Percentiles rank a stretch among this genome's conserved stretches.
Conservation (phyloP, 1,140 invertebrate species). For the Hyles euphorbiae region DNA sequence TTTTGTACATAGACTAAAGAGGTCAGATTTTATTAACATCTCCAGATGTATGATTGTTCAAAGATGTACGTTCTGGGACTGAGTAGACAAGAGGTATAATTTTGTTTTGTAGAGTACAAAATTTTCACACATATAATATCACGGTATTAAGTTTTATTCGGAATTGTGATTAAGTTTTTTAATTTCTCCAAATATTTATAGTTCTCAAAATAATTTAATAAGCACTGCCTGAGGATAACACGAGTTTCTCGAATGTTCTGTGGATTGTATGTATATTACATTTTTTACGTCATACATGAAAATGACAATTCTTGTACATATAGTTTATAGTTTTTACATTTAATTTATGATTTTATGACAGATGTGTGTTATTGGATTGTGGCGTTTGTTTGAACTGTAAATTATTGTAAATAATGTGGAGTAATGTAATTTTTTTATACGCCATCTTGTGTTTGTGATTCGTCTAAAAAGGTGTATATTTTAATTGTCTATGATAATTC, state of each 20-base stretch:
- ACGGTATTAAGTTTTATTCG: too few relatives aligned
- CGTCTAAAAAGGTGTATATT: conserved; percentile 48
- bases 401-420: conserved; percentile 64
- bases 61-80: too few relatives aligned
- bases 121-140: too few relatives aligned
- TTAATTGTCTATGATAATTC: conserved; percentile 41
- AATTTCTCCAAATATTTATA: too few relatives aligned
- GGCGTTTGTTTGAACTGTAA: conserved; percentile 33
- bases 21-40: too few relatives aligned
- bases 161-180: too few relatives aligned
- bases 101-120: too few relatives aligned
- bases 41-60: too few relatives aligned
- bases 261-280: conserved; percentile 14
- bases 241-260: conserved; percentile 1
- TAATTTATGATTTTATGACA: conserved; percentile 47
- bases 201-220: conserved; percentile 9
- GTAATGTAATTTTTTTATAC: conserved; percentile 33
- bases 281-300: conserved; percentile 26
- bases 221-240: conserved; percentile 27
- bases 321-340: conserved; percentile 48
- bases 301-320: conserved; percentile 63
- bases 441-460: conserved; percentile 53
- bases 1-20: conserved; percentile 1
- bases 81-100: too few relatives aligned
- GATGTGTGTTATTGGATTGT: conserved; percentile 23